Base-by-base conservation (phyloP, 1,140 invertebrate genomes). In the Anastrepha obliqua region DNA sequence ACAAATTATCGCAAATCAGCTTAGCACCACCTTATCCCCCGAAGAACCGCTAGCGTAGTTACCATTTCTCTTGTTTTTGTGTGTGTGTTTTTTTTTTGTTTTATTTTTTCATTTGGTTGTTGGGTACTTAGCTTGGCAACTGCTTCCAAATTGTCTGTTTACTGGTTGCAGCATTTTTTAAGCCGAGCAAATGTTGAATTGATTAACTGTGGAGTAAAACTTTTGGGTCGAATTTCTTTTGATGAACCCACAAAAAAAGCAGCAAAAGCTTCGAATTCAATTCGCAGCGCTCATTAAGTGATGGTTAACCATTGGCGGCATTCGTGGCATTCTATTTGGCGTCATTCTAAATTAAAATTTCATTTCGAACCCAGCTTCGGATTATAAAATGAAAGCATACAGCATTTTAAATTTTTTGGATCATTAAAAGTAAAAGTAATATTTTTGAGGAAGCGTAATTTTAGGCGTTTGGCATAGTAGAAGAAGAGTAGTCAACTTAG, bases 1-100 rank as follows among this genome's bases (percentile, higher is more conserved):
- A 74, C 39, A 74, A 47, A 74, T 74, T 74, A 74, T 42, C 67
- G 17, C 39, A 44, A 74, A 74, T 47, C 67, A 74, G 67, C 67
- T 74, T 74, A 47, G 42, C 15, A 8, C 13, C 42, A 7, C 39
- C 4, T 9, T 39, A 42, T 42, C 7, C 8, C 0, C 8, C 2
- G 1, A 67, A 67, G 1, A 29, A 29, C 39, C 2, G 2, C 29
- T 65, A 39, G 39, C 9, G 8, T 20, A 15, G 29, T 29, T 29
- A 29, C 29, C 29, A 29, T 29, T 29, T 29, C 29, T 29, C 1
- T 29, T 29, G 0, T 29, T 29, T 29, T 29, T 29, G n/a, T n/a
- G n/a, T n/a, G n/a, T n/a, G n/a, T n/a, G n/a, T 29, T 29, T 29
- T 29, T 29, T 29, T 29, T 29, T 29, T 29, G 29, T 29, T 29